Evolutionary conservation across 2,113 vertebrate species (phyloP).

Genomic region (Craseonycteris thonglongyai): DNA sequence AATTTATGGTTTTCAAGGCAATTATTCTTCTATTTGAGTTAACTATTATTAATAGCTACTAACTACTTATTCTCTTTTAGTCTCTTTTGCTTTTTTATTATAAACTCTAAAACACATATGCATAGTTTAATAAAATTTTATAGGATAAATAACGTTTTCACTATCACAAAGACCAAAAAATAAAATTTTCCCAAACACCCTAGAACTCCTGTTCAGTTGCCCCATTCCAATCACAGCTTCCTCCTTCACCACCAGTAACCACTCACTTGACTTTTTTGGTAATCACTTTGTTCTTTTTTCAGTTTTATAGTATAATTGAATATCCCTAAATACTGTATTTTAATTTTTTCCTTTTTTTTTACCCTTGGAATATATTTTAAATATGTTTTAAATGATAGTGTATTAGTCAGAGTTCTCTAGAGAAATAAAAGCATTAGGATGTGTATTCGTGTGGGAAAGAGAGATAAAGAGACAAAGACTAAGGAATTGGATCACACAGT

Average conservation of each 20-base stretch:
- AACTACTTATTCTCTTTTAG: neutral
- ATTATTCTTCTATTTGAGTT: conserved; percentile 37
- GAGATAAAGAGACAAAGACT: too few species aligned
- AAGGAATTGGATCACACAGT: neutral
- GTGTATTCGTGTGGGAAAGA: neutral
- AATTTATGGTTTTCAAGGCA: conserved; percentile 32
- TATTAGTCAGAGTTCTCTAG: neutral
- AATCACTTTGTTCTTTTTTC: neutral
- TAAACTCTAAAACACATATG: neutral
- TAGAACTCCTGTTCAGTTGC: neutral
- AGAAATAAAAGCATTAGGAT: neutral
- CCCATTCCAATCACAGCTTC: neutral
- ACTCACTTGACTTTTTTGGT: neutral
- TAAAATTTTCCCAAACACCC: neutral
- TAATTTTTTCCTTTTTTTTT: neutral
- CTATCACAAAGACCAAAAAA: neutral
- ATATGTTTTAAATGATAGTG: neutral
- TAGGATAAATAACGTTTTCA: neutral
- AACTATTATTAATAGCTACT: conserved; percentile 10
- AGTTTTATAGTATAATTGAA: neutral
- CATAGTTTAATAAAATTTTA: neutral
- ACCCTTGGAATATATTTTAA: neutral
- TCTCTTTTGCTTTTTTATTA: conserved; percentile 27
- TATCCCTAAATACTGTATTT: neutral
- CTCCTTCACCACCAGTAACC: neutral